These are phyloP conservation scores for Camptogramma bilineatum DNA, from an alignment of 2,888 invertebrate genomes.

Conservation along the genomic window DNA sequence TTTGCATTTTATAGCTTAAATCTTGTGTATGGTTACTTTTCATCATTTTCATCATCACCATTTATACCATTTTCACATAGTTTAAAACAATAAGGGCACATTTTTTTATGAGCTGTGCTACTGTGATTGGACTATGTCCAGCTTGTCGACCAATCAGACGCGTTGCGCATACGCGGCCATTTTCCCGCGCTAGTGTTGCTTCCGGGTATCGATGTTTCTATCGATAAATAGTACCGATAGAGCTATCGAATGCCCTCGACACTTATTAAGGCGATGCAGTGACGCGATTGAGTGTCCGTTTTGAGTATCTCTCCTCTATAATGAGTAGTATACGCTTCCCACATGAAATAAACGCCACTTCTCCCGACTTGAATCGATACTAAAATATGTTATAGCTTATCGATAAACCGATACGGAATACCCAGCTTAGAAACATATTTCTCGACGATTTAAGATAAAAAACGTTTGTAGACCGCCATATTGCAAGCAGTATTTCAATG, in stretches of 20 bases:
- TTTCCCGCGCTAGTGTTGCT: conserved; percentile 54
- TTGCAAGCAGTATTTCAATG: conserved; percentile 47
- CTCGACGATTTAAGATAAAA: conserved; percentile 33
- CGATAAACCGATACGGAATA: conserved; percentile 30
- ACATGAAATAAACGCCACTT: conserved; percentile 25
- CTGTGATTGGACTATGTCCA: conserved; percentile 34
- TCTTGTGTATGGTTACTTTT: too few species aligned
- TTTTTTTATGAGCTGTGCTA: not conserved
- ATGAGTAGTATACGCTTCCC: conserved; percentile 23
- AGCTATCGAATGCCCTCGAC: conserved; percentile 48
- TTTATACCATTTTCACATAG: too few species aligned
- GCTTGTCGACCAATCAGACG: conserved; percentile 53
- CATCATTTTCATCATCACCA: too few species aligned
- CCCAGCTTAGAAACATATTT: conserved; percentile 25
- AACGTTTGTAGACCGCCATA: conserved; percentile 42
- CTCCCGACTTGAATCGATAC: conserved; percentile 13
- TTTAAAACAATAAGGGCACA: too few species aligned
- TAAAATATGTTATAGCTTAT: conserved; percentile 28
- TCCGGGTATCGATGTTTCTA: conserved; percentile 48
- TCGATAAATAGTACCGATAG: conserved; percentile 53
- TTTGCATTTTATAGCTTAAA: too few species aligned
- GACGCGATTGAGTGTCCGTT: conserved; percentile 48
- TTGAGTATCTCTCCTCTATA: conserved; percentile 33
- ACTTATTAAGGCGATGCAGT: conserved; percentile 51
- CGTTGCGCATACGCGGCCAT: conserved; percentile 54